These are phyloP conservation scores for Lamproptera curius DNA, from an alignment of 2,888 invertebrate species.

Conservation along the genomic window DNA sequence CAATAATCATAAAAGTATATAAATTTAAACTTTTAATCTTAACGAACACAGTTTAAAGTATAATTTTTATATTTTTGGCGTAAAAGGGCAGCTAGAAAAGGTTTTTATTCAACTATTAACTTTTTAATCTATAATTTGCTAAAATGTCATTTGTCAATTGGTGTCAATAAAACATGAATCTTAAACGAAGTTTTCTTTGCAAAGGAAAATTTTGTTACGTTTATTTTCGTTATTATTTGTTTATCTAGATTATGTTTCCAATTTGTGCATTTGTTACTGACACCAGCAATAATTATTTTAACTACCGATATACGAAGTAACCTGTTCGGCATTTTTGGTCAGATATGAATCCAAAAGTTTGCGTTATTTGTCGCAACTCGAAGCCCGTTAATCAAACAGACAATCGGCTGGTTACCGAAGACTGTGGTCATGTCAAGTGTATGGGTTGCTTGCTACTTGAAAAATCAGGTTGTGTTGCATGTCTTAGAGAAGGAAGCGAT, in stretches of 20 bases:
- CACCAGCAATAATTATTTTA: constrained; percentile 6
- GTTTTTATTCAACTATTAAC: no score
- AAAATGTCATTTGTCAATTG: background rate
- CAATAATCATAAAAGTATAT: no score
- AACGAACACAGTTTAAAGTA: no score
- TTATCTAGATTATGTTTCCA: constrained; percentile 12
- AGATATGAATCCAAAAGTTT: constrained; percentile 66
- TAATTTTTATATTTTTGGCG: no score
- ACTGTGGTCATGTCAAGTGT: constrained; percentile 87
- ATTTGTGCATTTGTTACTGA: no score
- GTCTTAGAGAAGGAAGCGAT: constrained; percentile 41
- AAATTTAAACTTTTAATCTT: no score
- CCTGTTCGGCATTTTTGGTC: constrained; percentile 29
- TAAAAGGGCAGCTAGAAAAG: no score
- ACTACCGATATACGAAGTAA: constrained; percentile 15
- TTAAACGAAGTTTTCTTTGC: constrained; percentile 22
- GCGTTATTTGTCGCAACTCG: constrained; percentile 79
- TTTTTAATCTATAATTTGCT: constrained; percentile 8
- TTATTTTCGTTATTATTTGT: constrained; percentile 22
- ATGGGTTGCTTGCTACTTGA: constrained; percentile 84
- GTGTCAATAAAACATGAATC: constrained; percentile 20
- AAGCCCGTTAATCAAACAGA: constrained; percentile 73
- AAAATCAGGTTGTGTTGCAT: constrained; percentile 80
- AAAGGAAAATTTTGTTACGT: constrained; percentile 20
- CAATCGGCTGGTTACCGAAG: constrained; percentile 83